Conservation (phyloP, 2,797 vertebrate species). For the Dendrocincla fuliginosa region DNA sequence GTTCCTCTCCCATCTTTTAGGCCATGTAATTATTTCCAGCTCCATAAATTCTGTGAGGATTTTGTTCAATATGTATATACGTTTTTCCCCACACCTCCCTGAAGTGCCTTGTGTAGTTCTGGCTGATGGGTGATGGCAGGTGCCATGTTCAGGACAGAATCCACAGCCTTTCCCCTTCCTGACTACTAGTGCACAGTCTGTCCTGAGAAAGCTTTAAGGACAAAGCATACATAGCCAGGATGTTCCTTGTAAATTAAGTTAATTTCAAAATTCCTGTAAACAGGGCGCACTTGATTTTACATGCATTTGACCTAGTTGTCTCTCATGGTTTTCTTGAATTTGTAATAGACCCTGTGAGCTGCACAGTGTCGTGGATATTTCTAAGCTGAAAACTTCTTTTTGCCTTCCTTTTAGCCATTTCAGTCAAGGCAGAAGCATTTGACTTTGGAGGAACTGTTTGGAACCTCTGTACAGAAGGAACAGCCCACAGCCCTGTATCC, state of each 20-base stretch:
- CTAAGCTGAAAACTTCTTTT: background rate
- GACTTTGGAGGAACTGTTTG: slow-evolving; percentile 96
- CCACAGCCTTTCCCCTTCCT: background rate
- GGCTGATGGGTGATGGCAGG: background rate
- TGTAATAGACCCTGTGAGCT: background rate
- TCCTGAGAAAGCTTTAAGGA: background rate
- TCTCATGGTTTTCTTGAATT: background rate
- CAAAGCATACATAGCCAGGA: background rate
- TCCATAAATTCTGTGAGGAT: background rate
- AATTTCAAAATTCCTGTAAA: background rate
- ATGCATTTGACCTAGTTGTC: background rate
- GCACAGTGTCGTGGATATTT: background rate
- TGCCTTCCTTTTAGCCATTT: slow-evolving; percentile 75
- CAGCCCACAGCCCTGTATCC: slow-evolving; percentile 72
- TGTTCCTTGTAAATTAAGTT: background rate
- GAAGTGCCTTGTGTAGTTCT: background rate
- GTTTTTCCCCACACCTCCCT: background rate
- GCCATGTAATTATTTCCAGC: background rate
- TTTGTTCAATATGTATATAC: background rate
- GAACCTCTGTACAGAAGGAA: slow-evolving; percentile 91
- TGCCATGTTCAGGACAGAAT: background rate
- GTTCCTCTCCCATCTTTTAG: background rate
- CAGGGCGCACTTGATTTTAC: background rate
- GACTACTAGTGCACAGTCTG: background rate
- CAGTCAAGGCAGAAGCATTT: slow-evolving; percentile 90